Evolutionary conservation across 2,888 invertebrate genomes (phyloP), one percentile per base, ranked within the genome.

Genomic region (Nemurella pictetii): DNA sequence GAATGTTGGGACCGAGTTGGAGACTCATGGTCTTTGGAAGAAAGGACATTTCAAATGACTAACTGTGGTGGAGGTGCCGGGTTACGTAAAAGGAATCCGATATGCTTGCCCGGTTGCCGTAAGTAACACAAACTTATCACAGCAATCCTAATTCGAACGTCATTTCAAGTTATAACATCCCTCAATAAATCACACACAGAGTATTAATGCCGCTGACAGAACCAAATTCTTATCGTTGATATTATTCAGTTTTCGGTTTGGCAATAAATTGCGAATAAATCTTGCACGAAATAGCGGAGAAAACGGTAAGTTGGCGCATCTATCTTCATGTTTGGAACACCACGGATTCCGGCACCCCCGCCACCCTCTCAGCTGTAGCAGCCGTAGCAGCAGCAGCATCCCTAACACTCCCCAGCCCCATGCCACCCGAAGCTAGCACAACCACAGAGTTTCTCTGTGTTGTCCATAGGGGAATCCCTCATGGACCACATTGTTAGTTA

Each of bases 401-500:
- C 32, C 32, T n/a, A n/a, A n/a, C n/a, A n/a, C n/a, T n/a, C 32
- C 9, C 4, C 32, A 32, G 32, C 55, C 55, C 20, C 55, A 20
- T 20, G 20, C 15, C 55, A 55, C 20, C 55, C 55, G 15, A 55
- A 12, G 55, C 15, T 15, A 20, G 15, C 55, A 55, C 55, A 55
- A 55, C 55, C 55, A 55, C 55, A 55, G 55, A 55, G 55, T 55
- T 55, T 55, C 55, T 55, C 15, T 55, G 55, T 55, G 55, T 55
- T 55, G 55, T 55, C 55, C 55, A 55, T 55, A 55, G 55, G 55
- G 55, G 55, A 55, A 55, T 55, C 55, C 55, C 25, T 29, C 75
- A 29, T 29, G 29, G 75, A 75, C 75, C 75, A 75, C 75, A 75
- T 75, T 75, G 75, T 75, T 55, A 55, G 55, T 55, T 75, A 75